These are phyloP conservation scores for Epinotia nisella DNA, from an alignment of 2,888 invertebrate genomes.

Conservation along the genomic window DNA sequence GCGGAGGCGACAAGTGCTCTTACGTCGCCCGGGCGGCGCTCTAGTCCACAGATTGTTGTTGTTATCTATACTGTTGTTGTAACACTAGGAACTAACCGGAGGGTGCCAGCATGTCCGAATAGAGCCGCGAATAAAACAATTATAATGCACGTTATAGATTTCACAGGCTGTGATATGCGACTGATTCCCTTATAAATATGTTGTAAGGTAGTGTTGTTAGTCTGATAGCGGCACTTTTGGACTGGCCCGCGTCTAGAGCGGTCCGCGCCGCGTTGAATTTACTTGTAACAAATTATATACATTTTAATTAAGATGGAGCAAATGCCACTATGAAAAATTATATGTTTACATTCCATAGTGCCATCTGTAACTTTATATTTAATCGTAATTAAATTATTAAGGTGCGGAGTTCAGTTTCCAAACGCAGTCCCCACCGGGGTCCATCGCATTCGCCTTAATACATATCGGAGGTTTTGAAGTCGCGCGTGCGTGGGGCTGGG, in stretches of 20 bases:
- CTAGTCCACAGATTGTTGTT: conserved; percentile 34
- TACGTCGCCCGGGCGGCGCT: conserved; percentile 32
- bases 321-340: conserved; percentile 76
- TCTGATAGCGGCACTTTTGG: conserved; percentile 39
- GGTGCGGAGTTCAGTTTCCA: conserved; percentile 37
- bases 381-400: conserved; percentile 41
- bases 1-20: conserved; percentile 34
- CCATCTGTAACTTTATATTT: conserved; percentile 55
- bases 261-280: conserved; percentile 31
- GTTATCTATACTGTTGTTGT: conserved; percentile 39
- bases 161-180: conserved; percentile 64
- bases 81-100: conserved; percentile 36
- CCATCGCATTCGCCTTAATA: conserved; percentile 2
- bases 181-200: conserved; percentile 60
- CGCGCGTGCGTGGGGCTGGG: no score
- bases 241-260: conserved; percentile 27
- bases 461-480: conserved; percentile 27
- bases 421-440: neutral
- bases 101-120: conserved; percentile 49
- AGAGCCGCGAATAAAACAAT: conserved; percentile 48
- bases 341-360: conserved; percentile 81
- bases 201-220: conserved; percentile 52
- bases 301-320: conserved; percentile 51
- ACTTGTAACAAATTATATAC: conserved; percentile 42
- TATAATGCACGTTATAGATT: conserved; percentile 50